A percentile compares a stretch with the other conserved stretches of the same genome.
phyloP scores from a whole-genome alignment of 2,113 vertebrate genomes.

The Callopanchax toddi region DNA sequence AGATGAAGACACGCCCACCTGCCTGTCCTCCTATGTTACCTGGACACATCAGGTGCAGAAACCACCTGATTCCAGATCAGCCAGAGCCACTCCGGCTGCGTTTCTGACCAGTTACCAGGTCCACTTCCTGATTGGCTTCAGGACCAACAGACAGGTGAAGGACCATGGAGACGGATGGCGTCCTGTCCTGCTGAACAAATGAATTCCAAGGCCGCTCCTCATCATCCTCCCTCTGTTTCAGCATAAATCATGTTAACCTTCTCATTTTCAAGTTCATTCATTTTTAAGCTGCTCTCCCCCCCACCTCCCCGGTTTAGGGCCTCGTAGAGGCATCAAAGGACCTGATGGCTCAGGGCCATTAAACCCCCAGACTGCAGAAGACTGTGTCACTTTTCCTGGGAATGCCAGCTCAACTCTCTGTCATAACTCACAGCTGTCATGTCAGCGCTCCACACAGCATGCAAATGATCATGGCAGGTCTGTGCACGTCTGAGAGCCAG shows the following conservation, averaged over 20 bases:
- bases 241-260: conserved; percentile 79
- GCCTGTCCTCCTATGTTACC: too few relatives aligned
- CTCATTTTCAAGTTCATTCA: conserved; percentile 78
- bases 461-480: conserved; percentile 43
- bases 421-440: conserved; percentile 65
- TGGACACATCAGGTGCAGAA: too few relatives aligned
- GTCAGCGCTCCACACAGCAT: conserved; percentile 26
- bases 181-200: conserved; percentile 58
- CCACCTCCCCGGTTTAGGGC: conserved; percentile 32
- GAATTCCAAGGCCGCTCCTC: conserved; percentile 65
- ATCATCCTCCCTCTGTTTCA: conserved; percentile 60
- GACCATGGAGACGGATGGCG: conserved; percentile 68
- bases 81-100: too few relatives aligned
- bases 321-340: conserved; percentile 49
- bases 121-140: too few relatives aligned
- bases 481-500: too few relatives aligned
- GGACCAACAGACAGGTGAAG: conserved; percentile 70
- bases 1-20: too few relatives aligned
- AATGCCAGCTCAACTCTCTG: conserved; percentile 54
- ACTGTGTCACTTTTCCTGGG: conserved; percentile 50
- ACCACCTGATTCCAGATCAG: too few relatives aligned
- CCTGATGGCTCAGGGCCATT: conserved; percentile 64
- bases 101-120: too few relatives aligned
- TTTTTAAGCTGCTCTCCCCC: conserved; percentile 69
- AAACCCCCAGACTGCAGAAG: conserved; percentile 56